Evolutionary conservation across 2,113 vertebrate genomes (phyloP).

Genomic region (Hemicordylus capensis): DNA sequence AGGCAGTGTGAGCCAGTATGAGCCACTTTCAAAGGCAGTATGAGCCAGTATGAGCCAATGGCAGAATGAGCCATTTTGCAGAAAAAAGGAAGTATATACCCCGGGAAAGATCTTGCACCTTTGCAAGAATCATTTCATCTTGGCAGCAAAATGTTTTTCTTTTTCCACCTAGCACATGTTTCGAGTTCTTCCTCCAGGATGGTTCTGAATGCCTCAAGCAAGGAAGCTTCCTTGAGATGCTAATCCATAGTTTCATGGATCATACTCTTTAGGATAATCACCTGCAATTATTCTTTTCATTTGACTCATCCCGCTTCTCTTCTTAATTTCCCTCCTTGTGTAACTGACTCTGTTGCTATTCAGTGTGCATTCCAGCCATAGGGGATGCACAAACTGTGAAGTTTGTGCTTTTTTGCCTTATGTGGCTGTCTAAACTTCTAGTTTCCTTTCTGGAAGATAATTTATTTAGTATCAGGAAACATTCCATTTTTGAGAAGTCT

Average conservation of each 20-base stretch:
- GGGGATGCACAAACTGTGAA: neutral
- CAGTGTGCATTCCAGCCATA: slow-evolving; percentile 11
- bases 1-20: too few relatives aligned
- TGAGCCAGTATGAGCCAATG: slow-evolving; percentile 14
- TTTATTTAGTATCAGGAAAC: neutral
- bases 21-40: too few relatives aligned
- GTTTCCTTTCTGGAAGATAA: neutral
- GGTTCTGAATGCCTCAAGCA: slow-evolving; percentile 32
- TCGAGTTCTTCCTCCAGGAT: neutral
- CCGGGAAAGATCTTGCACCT: neutral
- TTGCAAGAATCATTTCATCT: neutral
- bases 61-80: slow-evolving; percentile 3
- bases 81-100: neutral
- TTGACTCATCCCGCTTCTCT: slow-evolving; percentile 14
- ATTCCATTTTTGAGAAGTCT: neutral
- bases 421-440: neutral
- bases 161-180: neutral
- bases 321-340: neutral
- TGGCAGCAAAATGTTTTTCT: neutral
- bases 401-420: neutral
- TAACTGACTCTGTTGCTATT: neutral
- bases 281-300: slow-evolving; percentile 20
- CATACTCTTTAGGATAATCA: slow-evolving; percentile 34
- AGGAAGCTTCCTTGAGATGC: slow-evolving; percentile 37
- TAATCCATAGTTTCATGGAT: slow-evolving; percentile 41